These are phyloP conservation scores for Myotis daubentonii DNA, from an alignment of 2,797 vertebrate species.

Conservation along the genomic window DNA sequence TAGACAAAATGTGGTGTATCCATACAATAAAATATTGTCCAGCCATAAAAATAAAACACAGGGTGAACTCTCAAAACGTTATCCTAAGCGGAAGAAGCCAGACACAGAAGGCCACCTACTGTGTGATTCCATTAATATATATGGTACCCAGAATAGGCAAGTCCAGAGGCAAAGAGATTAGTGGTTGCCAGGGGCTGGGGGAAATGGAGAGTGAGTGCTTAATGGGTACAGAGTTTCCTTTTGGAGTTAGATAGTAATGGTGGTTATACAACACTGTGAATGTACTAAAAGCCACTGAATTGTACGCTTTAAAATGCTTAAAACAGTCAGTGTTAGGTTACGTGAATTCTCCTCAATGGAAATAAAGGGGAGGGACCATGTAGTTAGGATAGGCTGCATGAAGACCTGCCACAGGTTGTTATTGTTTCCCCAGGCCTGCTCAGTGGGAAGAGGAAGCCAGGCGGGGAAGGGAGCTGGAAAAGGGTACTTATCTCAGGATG, in stretches of 20 bases:
- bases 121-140: not conserved
- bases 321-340: not conserved
- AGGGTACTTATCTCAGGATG: not conserved
- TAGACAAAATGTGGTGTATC: not conserved
- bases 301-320: not conserved
- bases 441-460: not conserved
- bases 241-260: not conserved
- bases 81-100: not conserved
- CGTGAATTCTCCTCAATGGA: not conserved
- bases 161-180: not conserved
- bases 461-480: not conserved
- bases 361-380: no score
- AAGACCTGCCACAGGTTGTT: not conserved
- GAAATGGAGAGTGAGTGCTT: constrained; percentile 1
- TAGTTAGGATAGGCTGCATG: not conserved
- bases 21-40: not conserved
- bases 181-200: not conserved
- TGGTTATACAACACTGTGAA: not conserved
- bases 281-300: not conserved
- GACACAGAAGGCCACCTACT: not conserved
- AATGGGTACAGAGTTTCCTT: not conserved
- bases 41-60: not conserved
- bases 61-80: not conserved
- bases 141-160: not conserved
- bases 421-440: not conserved